phyloP scores from a whole-genome alignment of 2,888 invertebrate species.

The Amphipyra tragopoginis region DNA sequence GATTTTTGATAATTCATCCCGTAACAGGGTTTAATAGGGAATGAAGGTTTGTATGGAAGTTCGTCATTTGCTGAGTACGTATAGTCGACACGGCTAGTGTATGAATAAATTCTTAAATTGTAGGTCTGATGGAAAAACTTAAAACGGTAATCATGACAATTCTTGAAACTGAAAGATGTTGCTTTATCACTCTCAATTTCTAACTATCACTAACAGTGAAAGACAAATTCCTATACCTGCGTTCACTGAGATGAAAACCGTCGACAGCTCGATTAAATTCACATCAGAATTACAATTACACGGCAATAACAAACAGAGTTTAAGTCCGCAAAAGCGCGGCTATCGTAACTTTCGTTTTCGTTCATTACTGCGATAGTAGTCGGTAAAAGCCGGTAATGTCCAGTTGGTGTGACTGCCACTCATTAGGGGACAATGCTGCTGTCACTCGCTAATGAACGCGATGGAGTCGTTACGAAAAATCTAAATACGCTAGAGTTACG shows the following conservation, averaged over 20 bases:
- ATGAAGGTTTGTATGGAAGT: too few relatives aligned
- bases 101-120: too few relatives aligned
- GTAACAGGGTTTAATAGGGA: too few relatives aligned
- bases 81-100: too few relatives aligned
- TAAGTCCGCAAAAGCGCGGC: conserved; percentile 38
- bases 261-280: conserved; percentile 26
- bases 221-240: conserved; percentile 6
- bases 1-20: too few relatives aligned
- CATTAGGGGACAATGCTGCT: conserved; percentile 65
- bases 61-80: too few relatives aligned
- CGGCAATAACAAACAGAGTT: conserved; percentile 41
- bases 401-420: conserved; percentile 72
- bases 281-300: conserved; percentile 40
- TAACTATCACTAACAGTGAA: neutral
- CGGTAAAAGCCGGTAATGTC: conserved; percentile 63
- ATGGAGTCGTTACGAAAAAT: conserved; percentile 40
- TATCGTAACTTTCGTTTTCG: conserved; percentile 72
- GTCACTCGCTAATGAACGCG: conserved; percentile 45
- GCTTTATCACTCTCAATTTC: neutral
- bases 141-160: too few relatives aligned
- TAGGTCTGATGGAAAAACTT: too few relatives aligned
- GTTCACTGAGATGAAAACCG: conserved; percentile 14
- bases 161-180: too few relatives aligned
- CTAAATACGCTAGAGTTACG: conserved; percentile 9
- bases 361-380: conserved; percentile 63